Conservation (phyloP, 2,888 invertebrate genomes). For the Gasteruption jaculator region DNA sequence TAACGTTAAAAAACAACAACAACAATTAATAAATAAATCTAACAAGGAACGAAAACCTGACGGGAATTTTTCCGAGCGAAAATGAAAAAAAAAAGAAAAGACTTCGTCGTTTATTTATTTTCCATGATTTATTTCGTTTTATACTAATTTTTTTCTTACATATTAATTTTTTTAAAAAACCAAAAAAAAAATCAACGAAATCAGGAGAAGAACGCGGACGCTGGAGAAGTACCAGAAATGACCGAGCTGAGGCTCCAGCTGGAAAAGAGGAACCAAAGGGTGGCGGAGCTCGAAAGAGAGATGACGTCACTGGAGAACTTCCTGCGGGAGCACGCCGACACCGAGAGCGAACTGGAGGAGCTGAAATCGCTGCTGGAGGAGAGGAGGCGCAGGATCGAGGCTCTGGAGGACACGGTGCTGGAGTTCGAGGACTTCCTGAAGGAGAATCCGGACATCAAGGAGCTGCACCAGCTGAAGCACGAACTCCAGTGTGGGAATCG, state of each 20-base stretch:
- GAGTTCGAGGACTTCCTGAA: constrained; percentile 56
- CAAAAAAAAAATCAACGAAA: constrained; percentile 9
- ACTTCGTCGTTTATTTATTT: too few species aligned
- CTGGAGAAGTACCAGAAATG: too few species aligned
- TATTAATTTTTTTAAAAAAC: constrained; percentile 10
- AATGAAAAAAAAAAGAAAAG: constrained; percentile 10
- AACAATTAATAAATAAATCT: constrained; percentile 22
- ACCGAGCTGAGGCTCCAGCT: too few species aligned
- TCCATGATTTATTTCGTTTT: too few species aligned
- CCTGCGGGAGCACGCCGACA: constrained; percentile 57
- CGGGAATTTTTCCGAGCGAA: constrained; percentile 10
- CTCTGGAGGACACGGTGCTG: constrained; percentile 68
- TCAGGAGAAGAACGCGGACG: background rate
- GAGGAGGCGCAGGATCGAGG: constrained; percentile 68
- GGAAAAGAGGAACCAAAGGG: constrained; percentile 55
- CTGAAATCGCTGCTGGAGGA: constrained; percentile 57
- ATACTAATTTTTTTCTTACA: too few species aligned
- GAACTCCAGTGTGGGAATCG: constrained; percentile 29
- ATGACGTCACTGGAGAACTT: constrained; percentile 57
- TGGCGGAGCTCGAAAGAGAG: constrained; percentile 57
- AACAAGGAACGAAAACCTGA: constrained; percentile 12
- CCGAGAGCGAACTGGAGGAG: constrained; percentile 59
- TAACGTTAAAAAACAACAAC: constrained; percentile 25
- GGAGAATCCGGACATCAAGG: constrained; percentile 52
- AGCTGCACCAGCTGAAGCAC: constrained; percentile 40